Evolutionary conservation across 1,140 invertebrate genomes (phyloP).

Genomic region (Diabrotica undecimpunctata): DNA sequence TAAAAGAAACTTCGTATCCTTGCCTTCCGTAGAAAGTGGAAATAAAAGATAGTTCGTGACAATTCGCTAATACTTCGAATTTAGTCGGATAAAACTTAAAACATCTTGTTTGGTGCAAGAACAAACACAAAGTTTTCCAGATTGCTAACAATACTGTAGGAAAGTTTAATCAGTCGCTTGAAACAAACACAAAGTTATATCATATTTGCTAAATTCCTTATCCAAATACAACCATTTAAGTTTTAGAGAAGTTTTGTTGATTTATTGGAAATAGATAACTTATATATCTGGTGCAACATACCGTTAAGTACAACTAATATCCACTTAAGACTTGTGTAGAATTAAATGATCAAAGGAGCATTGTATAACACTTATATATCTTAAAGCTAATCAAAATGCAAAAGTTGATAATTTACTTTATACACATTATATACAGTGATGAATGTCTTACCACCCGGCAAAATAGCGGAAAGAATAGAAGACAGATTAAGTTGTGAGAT

Average conservation of each 20-base stretch:
- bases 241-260: background rate
- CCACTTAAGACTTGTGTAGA: no score
- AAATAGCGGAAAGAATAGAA: no score
- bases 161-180: constrained; percentile 3
- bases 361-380: no score
- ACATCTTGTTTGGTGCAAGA: constrained; percentile 6
- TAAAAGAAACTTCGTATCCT: background rate
- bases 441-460: no score
- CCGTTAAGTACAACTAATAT: no score
- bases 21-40: background rate
- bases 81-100: constrained; percentile 2
- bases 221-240: background rate
- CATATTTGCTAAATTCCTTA: constrained; percentile 1
- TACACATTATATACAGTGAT: no score
- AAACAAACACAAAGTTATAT: constrained; percentile 1
- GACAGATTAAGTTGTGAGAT: no score
- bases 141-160: background rate
- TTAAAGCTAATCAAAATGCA: no score
- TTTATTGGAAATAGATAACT: background rate
- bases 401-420: no score
- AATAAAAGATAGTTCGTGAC: constrained; percentile 2
- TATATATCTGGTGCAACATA: background rate
- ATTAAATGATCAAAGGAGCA: no score
- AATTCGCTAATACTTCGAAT: constrained; percentile 2
- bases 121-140: constrained; percentile 2